Evolutionary conservation across 2,113 vertebrate species (phyloP), one percentile per base, ranked within the genome.

Genomic region (Sialia sialis): DNA sequence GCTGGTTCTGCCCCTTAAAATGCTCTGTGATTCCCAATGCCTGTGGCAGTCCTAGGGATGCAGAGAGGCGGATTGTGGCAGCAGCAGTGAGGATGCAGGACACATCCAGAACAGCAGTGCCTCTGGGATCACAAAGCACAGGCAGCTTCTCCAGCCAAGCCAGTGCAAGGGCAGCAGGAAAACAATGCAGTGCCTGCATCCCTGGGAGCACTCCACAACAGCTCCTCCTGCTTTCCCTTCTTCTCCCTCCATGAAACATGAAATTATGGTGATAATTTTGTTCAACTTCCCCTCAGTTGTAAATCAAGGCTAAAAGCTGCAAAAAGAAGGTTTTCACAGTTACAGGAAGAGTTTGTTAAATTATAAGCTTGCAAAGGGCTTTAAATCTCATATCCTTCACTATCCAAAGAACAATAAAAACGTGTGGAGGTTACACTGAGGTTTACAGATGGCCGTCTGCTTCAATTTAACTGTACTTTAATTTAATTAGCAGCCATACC

Each of bases 101-200:
- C 34, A 70, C 66, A 58, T 5, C 4, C 2, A 2, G 4, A 32
- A 7, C 0, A 1, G 78, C 20, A 19, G 51, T 7, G 52, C 34
- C 4, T 3, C 44, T 0, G 0, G 27, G 43, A 63, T 9, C 0
- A 0, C 0, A 0, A 16, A 62, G 56, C 41, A 55, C 30, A 56
- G 12, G 9, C 3, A 9, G 34, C 48, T 54, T n/a, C 59, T 74
- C 84, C 87, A 63, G 77, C 52, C 52, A 74, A 4, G 8, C 36
- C 69, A 59, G 34, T 1, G 52, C 59, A 46, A 75, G 0, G 15
- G 52, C 84, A 93, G 84, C 64, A 91, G 82, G 73, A 69, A 84
- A 91, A 59, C 43, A 55, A 48, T 91, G 39, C 5, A 4, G 29
- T 70, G 55, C 51, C 68, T 75, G 84, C 3, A 0, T 27, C 68